phyloP scores from a whole-genome alignment of 2,888 invertebrate species.

The Synergus itoensis region DNA sequence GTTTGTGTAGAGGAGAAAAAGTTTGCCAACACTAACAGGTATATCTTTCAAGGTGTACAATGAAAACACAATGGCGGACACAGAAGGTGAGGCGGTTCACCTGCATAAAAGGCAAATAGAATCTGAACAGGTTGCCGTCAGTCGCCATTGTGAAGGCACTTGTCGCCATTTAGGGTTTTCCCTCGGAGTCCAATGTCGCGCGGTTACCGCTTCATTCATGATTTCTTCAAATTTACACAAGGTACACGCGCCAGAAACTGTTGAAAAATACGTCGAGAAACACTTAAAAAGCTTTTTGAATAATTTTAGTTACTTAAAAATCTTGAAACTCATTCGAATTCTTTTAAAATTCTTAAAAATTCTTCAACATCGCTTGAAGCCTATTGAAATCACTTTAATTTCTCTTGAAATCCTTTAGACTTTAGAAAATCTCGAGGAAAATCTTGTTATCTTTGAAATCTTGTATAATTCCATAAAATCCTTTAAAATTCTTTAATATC shows the following conservation, averaged over 20 bases:
- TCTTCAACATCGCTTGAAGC: no score
- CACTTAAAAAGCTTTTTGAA: no score
- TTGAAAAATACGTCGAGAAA: no score
- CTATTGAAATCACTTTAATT: no score
- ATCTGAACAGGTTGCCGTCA: constrained; percentile 50
- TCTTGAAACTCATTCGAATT: no score
- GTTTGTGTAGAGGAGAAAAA: constrained; percentile 25
- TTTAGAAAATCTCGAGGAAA: no score
- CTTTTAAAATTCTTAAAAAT: no score
- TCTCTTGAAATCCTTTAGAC: no score
- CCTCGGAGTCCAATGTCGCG: not conserved
- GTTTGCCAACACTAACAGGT: constrained; percentile 26
- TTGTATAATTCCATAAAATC: no score
- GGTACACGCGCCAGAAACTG: not conserved
- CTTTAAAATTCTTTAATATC: no score
- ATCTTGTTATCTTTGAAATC: no score
- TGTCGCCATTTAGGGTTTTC: constrained; percentile 53
- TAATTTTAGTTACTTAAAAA: no score
- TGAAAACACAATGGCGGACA: not conserved
- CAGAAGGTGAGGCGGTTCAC: constrained; percentile 21
- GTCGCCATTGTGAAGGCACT: constrained; percentile 55
- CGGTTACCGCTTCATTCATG: constrained; percentile 1
- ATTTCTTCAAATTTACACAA: not conserved
- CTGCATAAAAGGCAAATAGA: constrained; percentile 30
- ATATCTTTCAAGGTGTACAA: constrained; percentile 19